Conservation (phyloP, 2,888 invertebrate genomes). For the Trimorus sp. region DNA sequence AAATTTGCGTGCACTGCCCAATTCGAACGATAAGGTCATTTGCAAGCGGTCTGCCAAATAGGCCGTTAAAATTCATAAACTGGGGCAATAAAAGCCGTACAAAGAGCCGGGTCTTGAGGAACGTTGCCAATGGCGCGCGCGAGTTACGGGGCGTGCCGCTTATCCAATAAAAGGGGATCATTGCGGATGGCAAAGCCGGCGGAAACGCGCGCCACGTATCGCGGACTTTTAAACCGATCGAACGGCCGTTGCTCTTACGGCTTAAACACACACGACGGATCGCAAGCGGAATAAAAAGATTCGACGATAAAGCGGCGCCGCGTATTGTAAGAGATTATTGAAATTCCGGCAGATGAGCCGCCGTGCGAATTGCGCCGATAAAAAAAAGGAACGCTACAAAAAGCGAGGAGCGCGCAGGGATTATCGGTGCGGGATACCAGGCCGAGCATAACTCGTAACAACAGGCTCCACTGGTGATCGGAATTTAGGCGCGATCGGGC, state of each 20-base stretch:
- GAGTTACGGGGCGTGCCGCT: constrained; percentile 30
- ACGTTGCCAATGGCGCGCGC: constrained; percentile 11
- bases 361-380: constrained; percentile 33
- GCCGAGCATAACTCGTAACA: constrained; percentile 27
- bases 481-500: constrained; percentile 12
- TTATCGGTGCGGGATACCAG: constrained; percentile 19
- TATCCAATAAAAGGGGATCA: constrained; percentile 54
- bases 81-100: constrained; percentile 13
- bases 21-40: not conserved
- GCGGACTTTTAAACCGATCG: constrained; percentile 45
- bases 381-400: constrained; percentile 7
- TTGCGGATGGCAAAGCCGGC: constrained; percentile 27
- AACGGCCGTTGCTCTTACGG: constrained; percentile 47
- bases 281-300: constrained; percentile 44
- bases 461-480: constrained; percentile 3
- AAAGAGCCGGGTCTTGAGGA: constrained; percentile 20
- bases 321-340: constrained; percentile 51
- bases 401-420: too few species aligned
- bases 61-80: constrained; percentile 10
- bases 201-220: constrained; percentile 29
- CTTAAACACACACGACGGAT: constrained; percentile 41
- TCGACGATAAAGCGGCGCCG: constrained; percentile 36
- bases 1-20: not conserved
- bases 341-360: constrained; percentile 50
- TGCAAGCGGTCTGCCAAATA: not conserved